phyloP scores from a whole-genome alignment of 2,888 invertebrate species.

The Ametastegia equiseti region DNA sequence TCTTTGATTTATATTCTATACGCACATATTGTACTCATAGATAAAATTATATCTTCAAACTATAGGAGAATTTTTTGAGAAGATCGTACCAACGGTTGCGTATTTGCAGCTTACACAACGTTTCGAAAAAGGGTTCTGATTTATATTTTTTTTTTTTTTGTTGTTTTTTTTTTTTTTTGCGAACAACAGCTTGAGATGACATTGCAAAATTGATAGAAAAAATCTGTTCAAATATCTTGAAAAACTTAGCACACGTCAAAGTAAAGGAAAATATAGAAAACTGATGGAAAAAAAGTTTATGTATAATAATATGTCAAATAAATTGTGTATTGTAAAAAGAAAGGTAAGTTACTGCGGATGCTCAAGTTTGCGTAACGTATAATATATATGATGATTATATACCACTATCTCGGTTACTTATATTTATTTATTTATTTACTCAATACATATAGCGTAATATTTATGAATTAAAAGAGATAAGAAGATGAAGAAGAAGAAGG shows the following conservation, averaged over 20 bases:
- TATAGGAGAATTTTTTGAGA: no score
- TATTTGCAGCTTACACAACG: no score
- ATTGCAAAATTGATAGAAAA: neutral
- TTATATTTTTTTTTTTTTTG: neutral
- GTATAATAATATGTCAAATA: neutral
- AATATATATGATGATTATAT: conserved; percentile 5
- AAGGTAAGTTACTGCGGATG: conserved; percentile 28
- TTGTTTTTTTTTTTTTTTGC: neutral
- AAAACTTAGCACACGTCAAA: neutral
- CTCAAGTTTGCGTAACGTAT: conserved; percentile 9
- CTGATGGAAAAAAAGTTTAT: neutral
- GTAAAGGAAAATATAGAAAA: neutral
- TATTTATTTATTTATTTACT: conserved; percentile 30
- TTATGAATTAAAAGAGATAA: conserved; percentile 10
- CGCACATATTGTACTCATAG: no score
- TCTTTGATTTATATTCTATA: no score
- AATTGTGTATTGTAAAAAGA: conserved; percentile 20
- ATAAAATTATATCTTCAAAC: no score
- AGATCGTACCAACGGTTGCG: no score
- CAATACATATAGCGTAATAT: conserved; percentile 18
- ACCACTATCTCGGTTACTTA: neutral
- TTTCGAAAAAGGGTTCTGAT: neutral
- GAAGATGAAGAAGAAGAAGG: neutral
- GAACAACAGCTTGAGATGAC: neutral
- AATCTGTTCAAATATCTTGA: no score